Base-by-base conservation (phyloP, 1,140 invertebrate species). In the Drosophila repletoides region DNA sequence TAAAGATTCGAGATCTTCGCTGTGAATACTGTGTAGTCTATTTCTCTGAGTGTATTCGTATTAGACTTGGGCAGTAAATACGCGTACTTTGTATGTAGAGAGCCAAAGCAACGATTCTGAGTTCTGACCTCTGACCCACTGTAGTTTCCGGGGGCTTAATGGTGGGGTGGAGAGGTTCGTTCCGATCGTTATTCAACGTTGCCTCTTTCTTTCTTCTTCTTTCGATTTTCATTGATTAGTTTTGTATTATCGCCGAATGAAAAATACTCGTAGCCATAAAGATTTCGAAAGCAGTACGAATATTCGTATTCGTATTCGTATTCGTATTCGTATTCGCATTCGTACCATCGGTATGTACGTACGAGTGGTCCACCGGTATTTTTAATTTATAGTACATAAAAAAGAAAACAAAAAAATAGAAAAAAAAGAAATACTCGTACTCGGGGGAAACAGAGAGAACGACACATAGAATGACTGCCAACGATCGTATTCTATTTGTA, bases 401-500 rank as follows among this genome's bases (percentile, higher is more conserved):
- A 36, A 10, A 53, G 49, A 15, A 36, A 36, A 53, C 49, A 45
- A 14, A 15, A 45, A 45, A 24, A 43, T 22, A 43, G 40, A 43
- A n/a, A n/a, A n/a, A n/a, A n/a, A n/a, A n/a, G n/a, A n/a, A n/a
- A n/a, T n/a, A n/a, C n/a, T n/a, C n/a, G n/a, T n/a, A n/a, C n/a
- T n/a, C n/a, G n/a, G 6, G 40, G 21, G 40, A 43, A 24, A 15
- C 19, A 43, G 45, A 28, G 28, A 48, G 12, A 24, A 22, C 9
- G n/a, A 17, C 15, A n/a, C 21, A 40, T 36, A 38, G 34, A 64
- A 12, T 56, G 45, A 66, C 71, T 75, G 72, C 56, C 67, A 77
- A 81, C 79, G 79, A 74, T 83, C 77, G 77, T 83, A 84, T 83
- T 83, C 77, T 84, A 83, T 83, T 83, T 83, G 77, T 83, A 83